phyloP scores from a whole-genome alignment of 2,888 invertebrate species.

The Scrobipalpa costella region DNA sequence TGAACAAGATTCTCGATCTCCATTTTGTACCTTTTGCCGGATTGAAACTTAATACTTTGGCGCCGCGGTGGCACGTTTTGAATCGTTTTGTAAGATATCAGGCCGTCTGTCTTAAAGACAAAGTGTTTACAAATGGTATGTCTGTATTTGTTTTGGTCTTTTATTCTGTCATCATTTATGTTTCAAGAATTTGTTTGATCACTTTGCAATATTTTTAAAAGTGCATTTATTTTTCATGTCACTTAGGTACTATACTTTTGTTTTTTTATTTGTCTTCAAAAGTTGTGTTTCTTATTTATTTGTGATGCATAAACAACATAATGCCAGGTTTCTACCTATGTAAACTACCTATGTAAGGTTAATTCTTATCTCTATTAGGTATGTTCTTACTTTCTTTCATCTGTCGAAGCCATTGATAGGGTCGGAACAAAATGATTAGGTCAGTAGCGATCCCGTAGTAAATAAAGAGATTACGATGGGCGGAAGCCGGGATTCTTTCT shows the following conservation, averaged over 20 bases:
- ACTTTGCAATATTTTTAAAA: not conserved
- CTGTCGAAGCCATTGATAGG: constrained; percentile 26
- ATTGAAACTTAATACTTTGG: constrained; percentile 67
- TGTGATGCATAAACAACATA: not conserved
- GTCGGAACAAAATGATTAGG: constrained; percentile 53
- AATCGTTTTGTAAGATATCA: constrained; percentile 56
- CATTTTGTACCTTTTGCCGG: constrained; percentile 56
- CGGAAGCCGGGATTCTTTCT: constrained; percentile 51
- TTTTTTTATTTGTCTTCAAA: too few species aligned
- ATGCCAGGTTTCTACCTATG: too few species aligned
- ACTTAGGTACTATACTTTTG: too few species aligned
- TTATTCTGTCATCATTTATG: constrained; percentile 26
- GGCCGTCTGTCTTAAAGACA: constrained; percentile 59
- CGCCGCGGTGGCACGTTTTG: constrained; percentile 54
- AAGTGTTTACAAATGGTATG: constrained; percentile 38
- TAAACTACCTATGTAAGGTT: not conserved
- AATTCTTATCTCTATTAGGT: not conserved
- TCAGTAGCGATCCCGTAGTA: constrained; percentile 55
- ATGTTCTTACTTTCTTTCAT: constrained; percentile 20
- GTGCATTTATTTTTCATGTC: not conserved
- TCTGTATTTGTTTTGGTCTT: constrained; percentile 40
- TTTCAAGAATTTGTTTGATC: constrained; percentile 24
- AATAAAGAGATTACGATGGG: constrained; percentile 65
- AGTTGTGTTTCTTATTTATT: too few species aligned
- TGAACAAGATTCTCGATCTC: constrained; percentile 55